Percentiles rank a stretch among this genome's conserved stretches.
Conservation (phyloP, 2,888 invertebrate genomes). For the Carabus problematicus region DNA sequence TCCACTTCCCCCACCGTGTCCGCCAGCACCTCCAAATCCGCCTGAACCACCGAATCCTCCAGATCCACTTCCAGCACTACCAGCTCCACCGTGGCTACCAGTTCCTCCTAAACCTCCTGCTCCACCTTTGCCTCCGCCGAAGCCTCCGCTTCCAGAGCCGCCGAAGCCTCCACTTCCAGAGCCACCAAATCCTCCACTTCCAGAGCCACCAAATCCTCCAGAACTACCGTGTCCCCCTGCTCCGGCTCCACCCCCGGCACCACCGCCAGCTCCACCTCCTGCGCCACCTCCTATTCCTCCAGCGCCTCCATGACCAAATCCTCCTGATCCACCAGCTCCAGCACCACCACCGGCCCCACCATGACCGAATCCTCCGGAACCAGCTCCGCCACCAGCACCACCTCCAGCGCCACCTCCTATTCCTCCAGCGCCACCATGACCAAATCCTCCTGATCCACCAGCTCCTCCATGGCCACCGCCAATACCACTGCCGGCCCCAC, state of each 20-base stretch:
- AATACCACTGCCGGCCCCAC: background rate
- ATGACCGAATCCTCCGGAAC: constrained; percentile 5
- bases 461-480: background rate
- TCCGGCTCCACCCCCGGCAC: constrained; percentile 4
- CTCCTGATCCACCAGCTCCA: constrained; percentile 14
- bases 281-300: constrained; percentile 7
- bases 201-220: background rate
- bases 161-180: constrained; percentile 27
- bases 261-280: constrained; percentile 1
- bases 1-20: constrained; percentile 7
- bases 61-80: background rate
- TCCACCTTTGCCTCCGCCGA: too few species aligned
- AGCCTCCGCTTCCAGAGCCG: background rate
- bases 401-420: background rate
- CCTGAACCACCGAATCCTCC: constrained; percentile 22
- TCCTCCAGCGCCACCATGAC: constrained; percentile 1
- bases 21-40: constrained; percentile 20
- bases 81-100: background rate
- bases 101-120: background rate
- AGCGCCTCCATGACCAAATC: constrained; percentile 14
- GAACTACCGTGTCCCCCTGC: background rate
- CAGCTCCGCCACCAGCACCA: constrained; percentile 12
- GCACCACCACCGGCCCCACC: constrained; percentile 14
- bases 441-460: constrained; percentile 22
- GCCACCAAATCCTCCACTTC: constrained; percentile 8